These are phyloP conservation scores for Carollia perspicillata DNA, from an alignment of 2,113 vertebrate species.

Conservation along the genomic window DNA sequence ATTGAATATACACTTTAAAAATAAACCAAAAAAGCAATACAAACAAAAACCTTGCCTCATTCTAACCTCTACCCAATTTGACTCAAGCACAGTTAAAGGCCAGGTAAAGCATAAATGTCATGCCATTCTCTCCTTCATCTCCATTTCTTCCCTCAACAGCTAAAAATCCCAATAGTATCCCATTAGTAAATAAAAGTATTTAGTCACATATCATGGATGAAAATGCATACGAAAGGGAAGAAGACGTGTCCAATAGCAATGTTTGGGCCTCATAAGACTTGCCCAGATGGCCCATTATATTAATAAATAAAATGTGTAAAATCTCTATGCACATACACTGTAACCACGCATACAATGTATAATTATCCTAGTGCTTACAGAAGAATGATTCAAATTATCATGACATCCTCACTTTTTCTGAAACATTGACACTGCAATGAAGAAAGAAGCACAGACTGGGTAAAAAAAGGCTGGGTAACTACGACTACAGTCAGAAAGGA, in stretches of 20 bases:
- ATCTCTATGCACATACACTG: not conserved
- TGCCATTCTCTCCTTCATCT: not conserved
- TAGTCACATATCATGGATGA: not conserved
- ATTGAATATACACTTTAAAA: not conserved
- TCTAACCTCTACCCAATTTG: not conserved
- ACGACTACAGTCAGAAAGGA: not conserved
- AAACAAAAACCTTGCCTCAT: not conserved
- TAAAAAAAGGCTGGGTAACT: not conserved
- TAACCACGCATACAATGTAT: not conserved
- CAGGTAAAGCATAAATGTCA: not conserved
- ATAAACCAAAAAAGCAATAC: not conserved
- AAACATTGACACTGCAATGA: not conserved
- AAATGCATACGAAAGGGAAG: not conserved
- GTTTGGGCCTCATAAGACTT: not conserved
- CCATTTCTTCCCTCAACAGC: not conserved
- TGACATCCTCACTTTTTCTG: not conserved
- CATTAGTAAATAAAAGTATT: not conserved
- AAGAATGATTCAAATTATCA: not conserved
- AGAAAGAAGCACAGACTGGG: not conserved
- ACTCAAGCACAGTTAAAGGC: not conserved
- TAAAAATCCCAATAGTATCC: rapidly evolving
- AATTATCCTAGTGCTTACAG: not conserved
- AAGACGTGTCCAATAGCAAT: not conserved
- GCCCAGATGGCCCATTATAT: not conserved
- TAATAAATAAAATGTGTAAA: not conserved